Base-by-base conservation (phyloP, 2,888 invertebrate species). In the Sinodicranocentrus sp. region DNA sequence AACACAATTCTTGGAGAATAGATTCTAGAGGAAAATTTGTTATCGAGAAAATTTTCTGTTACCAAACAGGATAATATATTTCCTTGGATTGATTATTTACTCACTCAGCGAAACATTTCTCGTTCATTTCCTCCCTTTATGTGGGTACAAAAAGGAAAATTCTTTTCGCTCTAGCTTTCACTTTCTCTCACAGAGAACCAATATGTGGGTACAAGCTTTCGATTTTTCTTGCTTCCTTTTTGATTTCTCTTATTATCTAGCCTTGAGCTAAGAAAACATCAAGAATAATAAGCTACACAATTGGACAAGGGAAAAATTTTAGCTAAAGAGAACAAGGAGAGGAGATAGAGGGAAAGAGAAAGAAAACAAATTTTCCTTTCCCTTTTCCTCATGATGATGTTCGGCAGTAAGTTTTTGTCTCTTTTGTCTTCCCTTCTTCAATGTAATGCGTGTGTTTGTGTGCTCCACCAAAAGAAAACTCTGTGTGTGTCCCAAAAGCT, bases 181-280 rank as follows among this genome's bases (percentile, higher is more conserved):
- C n/a, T n/a, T n/a, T n/a, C n/a, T n/a, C n/a, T n/a, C n/a, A n/a
- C n/a, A n/a, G n/a, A n/a, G n/a, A n/a, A n/a, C n/a, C n/a, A n/a
- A n/a, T n/a, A n/a, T n/a, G n/a, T n/a, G n/a, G n/a, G n/a, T n/a
- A n/a, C 52, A 2, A 48, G 48, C 8, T 48, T 33, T 6, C 33
- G 33, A 6, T 61, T 10, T 39, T 63, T 17, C 26, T 59, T 17
- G 1, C 25, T 59, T 33, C 43, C 43, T 65, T 65, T 21, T 26
- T 33, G 43, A 48, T 59, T 71, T 17, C 25, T 17, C 17, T 1
- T 2, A 52, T 13, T 10, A 17, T 26, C 48, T 70, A 57, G 71
- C 79, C 71, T 72, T 79, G 78, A 78, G 78, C 79, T 65, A 39
- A 54, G 54, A 72, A 63, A 72, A 54, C 54, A 65, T 28, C 23